These are phyloP conservation scores for Coluber constrictor DNA, from an alignment of 2,797 vertebrate genomes.

Conservation along the genomic window DNA sequence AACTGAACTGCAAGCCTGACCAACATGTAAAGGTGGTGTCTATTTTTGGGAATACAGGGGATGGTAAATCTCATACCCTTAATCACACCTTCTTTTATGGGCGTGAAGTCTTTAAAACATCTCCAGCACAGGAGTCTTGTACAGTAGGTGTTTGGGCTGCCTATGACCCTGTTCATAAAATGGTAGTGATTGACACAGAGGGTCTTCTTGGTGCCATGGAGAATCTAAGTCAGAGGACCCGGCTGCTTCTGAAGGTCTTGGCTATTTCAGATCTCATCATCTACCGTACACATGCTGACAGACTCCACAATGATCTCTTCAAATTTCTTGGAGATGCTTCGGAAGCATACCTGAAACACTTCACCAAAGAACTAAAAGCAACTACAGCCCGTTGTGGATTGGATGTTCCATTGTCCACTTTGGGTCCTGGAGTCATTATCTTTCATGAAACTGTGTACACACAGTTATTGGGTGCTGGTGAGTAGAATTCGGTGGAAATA, in stretches of 20 bases:
- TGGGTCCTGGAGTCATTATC: conserved; percentile 95
- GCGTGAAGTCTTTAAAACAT: conserved; percentile 95
- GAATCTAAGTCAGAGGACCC: conserved; percentile 93
- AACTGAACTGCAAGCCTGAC: conserved; percentile 85
- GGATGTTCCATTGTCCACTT: conserved; percentile 92
- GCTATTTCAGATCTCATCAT: conserved; percentile 97
- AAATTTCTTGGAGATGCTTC: conserved; percentile 99
- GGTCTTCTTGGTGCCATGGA: conserved; percentile 92
- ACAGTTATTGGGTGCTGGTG: conserved; percentile 93
- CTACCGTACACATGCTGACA: conserved; percentile 95
- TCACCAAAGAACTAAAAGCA: conserved; percentile 94
- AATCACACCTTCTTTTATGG: conserved; percentile 99
- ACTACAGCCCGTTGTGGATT: conserved; percentile 94
- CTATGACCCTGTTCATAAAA: conserved; percentile 88
- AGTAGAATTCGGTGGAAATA: conserved; percentile 54
- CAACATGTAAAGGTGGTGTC: conserved; percentile 97
- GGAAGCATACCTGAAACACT: conserved; percentile 96
- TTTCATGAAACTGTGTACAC: conserved; percentile 99
- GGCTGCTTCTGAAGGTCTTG: conserved; percentile 93
- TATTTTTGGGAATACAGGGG: conserved; percentile 97
- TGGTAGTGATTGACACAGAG: conserved; percentile 96
- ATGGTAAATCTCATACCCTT: conserved; percentile 97
- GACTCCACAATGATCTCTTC: conserved; percentile 97
- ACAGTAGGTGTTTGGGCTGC: conserved; percentile 97
- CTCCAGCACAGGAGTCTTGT: conserved; percentile 95